Conservation (phyloP, 2,113 vertebrate species). For the Mormoops blainvillei region DNA sequence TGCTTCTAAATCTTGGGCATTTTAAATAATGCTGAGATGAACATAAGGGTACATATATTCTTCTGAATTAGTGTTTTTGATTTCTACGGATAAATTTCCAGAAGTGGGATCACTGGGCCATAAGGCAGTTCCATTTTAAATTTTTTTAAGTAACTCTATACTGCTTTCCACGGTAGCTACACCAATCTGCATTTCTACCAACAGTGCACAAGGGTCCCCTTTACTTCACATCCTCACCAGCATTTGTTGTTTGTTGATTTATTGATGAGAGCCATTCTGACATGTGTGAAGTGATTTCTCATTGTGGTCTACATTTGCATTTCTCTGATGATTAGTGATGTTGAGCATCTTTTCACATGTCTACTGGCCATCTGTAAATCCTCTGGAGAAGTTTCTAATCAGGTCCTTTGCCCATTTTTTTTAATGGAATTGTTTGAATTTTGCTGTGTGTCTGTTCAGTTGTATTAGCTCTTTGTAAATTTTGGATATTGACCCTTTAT, state of each 20-base stretch:
- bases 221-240: background rate
- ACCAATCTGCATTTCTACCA: background rate
- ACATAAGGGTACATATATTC: background rate
- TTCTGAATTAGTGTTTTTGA: background rate
- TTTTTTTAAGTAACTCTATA: background rate
- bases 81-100: background rate
- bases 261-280: background rate
- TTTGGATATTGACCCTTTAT: background rate
- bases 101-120: background rate
- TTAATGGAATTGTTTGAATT: background rate
- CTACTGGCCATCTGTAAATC: background rate
- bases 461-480: background rate
- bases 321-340: background rate
- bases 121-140: background rate
- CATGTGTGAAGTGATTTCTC: background rate
- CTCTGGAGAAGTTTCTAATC: background rate
- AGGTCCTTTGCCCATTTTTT: background rate
- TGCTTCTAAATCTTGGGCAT: background rate
- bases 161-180: background rate
- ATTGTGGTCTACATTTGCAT: background rate
- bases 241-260: background rate
- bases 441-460: background rate
- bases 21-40: background rate
- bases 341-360: background rate
- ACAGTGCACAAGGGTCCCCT: background rate